Conservation (phyloP, 2,888 invertebrate species). For the Xestia c-nigrum region DNA sequence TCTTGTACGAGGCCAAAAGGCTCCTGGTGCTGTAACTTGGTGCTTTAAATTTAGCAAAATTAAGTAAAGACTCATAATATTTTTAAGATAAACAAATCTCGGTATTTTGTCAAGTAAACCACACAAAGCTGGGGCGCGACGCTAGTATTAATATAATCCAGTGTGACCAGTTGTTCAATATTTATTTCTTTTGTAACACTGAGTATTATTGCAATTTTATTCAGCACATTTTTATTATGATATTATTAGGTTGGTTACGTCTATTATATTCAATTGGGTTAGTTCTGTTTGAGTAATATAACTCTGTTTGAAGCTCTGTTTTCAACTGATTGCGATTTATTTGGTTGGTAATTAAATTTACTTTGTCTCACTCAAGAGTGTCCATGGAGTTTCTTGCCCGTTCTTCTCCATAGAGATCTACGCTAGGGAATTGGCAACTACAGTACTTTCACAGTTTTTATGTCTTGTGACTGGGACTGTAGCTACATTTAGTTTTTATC, state of each 20-base stretch:
- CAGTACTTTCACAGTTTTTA: no score
- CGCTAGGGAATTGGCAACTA: no score
- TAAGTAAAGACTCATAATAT: neutral
- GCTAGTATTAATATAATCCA: constrained; percentile 20
- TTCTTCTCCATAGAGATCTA: no score
- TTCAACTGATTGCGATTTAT: neutral
- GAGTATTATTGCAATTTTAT: constrained; percentile 4
- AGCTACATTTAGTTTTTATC: no score
- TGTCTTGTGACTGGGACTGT: no score
- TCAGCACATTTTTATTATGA: constrained; percentile 28
- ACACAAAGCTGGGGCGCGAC: neutral
- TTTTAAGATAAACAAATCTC: neutral
- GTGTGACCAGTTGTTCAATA: constrained; percentile 37
- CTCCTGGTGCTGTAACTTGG: no score
- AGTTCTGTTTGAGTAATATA: constrained; percentile 4
- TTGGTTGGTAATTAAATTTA: neutral
- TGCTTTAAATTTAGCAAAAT: no score
- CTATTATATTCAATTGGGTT: constrained; percentile 17
- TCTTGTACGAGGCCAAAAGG: no score
- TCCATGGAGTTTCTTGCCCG: no score
- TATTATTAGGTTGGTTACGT: constrained; percentile 20
- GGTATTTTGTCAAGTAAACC: neutral
- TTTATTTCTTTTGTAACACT: constrained; percentile 28
- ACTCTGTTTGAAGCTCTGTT: constrained; percentile 4
- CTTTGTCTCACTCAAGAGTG: no score